Base-by-base conservation (phyloP, 64 coral and sea anemone species). In the Catalaphyllia jardinei region DNA sequence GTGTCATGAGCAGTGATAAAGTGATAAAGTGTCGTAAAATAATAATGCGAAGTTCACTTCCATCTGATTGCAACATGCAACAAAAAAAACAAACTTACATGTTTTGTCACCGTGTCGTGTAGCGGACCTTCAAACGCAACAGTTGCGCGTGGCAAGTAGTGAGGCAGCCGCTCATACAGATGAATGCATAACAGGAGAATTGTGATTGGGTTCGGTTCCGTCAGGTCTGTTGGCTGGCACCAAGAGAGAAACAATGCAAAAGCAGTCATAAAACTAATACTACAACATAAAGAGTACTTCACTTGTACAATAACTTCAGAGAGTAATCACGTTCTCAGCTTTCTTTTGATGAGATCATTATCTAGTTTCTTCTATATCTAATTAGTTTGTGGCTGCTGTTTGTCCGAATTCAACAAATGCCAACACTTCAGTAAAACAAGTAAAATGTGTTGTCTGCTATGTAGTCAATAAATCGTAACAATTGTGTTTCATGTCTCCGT, bases 131-230 rank as follows among this genome's bases (percentile, higher is more conserved):
- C 89, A 88, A 98, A 98, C 12, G 91, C 87, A 4, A 94, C 93
- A 18, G 93, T 94, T 55, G 93, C 82, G 69, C 96, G 93, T 63
- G 96, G 96, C 9, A 98, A 65, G 52, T 98, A 98, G 55, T 98
- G 96, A 30, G 96, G 96, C 17, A 98, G 67, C 60, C 93, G 93
- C 31, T 93, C 93, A 31, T 98, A 98, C 2, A 98, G 88, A 89
- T 98, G 96, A 59, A 98, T 80, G 73, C 96, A 98, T 60, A 98
- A 77, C 52, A 98, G 72, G 15, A 98, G 17, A 15, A 98, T 78
- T 54, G 90, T 78, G 31, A 98, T 90, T 0, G 93, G 93, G 78
- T 98, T 98, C 2, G 96, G 93, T 29, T 98, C 90, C 4, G 91
- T 95, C 55, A 98, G 92, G 62, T 98, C 96, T 46, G 93, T 93